Evolutionary conservation across 1,140 invertebrate species (phyloP).

Genomic region (Cotesia vestalis): DNA sequence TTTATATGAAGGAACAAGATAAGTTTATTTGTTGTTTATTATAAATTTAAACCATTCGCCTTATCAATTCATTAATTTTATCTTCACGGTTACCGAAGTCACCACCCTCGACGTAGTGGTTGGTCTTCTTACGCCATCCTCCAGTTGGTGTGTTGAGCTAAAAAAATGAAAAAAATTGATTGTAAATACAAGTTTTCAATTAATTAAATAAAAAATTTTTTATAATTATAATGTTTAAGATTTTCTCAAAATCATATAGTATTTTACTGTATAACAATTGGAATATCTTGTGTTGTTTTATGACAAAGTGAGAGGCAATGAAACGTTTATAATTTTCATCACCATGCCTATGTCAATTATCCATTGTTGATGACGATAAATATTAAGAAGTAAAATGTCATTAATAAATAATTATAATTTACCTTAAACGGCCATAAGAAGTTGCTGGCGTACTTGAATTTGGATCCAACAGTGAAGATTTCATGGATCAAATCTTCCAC

Average conservation of each 20-base stretch:
- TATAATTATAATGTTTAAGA: constrained; percentile 40
- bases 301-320: constrained; percentile 56
- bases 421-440: constrained; percentile 99
- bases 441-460: constrained; percentile 97
- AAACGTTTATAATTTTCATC: constrained; percentile 42
- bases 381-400: constrained; percentile 25
- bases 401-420: constrained; percentile 42
- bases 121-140: constrained; percentile 99
- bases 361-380: constrained; percentile 10
- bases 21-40: constrained; percentile 41
- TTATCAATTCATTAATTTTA: constrained; percentile 93
- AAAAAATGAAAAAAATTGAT: constrained; percentile 45
- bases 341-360: constrained; percentile 58
- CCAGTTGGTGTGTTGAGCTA: constrained; percentile 96
- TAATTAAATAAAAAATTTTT: neutral
- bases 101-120: constrained; percentile 99
- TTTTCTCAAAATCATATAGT: constrained; percentile 31
- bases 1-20: constrained; percentile 30
- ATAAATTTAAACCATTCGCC: constrained; percentile 89
- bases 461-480: constrained; percentile 89
- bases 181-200: neutral
- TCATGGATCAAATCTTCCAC: constrained; percentile 99
- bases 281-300: constrained; percentile 53
- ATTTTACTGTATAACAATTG: constrained; percentile 24
- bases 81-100: constrained; percentile 99